phyloP scores from a whole-genome alignment of 2,113 vertebrate species.

The Perca schrenkii region DNA sequence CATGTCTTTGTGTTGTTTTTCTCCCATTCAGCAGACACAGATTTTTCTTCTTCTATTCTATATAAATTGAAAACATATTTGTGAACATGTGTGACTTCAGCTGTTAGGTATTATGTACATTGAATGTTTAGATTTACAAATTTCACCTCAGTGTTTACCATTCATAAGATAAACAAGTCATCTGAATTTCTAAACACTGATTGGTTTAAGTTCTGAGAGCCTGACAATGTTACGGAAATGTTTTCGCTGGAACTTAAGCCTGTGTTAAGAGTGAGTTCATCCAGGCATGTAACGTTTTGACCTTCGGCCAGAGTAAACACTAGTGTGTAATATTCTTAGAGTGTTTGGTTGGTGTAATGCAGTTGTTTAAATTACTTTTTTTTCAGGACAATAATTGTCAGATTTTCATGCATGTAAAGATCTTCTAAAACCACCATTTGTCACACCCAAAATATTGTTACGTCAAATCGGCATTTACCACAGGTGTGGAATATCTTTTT shows the following conservation, averaged over 20 bases:
- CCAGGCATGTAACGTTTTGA: conserved; percentile 58
- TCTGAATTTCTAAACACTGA: conserved; percentile 39
- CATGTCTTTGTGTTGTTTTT: conserved; percentile 3
- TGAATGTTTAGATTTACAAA: conserved; percentile 49
- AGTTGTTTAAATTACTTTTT: background rate
- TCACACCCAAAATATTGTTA: too few species aligned
- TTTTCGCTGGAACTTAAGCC: conserved; percentile 57
- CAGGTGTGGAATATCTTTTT: background rate
- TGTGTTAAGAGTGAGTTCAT: conserved; percentile 64
- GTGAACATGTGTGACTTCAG: conserved; percentile 1
- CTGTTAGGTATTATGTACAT: conserved; percentile 22
- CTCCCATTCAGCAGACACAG: background rate
- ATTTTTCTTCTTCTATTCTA: background rate
- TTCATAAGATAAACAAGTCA: conserved; percentile 54
- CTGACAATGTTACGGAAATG: conserved; percentile 50
- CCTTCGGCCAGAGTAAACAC: conserved; percentile 53
- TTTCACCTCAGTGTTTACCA: conserved; percentile 44
- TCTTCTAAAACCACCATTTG: background rate
- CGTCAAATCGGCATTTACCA: background rate
- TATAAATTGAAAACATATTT: background rate
- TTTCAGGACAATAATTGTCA: background rate
- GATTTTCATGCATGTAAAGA: background rate
- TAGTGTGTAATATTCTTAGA: too few species aligned
- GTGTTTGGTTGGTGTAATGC: background rate
- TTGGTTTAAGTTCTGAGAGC: conserved; percentile 37